These are phyloP conservation scores for Melieria crassipennis DNA, from an alignment of 2,888 invertebrate genomes.

Conservation along the genomic window DNA sequence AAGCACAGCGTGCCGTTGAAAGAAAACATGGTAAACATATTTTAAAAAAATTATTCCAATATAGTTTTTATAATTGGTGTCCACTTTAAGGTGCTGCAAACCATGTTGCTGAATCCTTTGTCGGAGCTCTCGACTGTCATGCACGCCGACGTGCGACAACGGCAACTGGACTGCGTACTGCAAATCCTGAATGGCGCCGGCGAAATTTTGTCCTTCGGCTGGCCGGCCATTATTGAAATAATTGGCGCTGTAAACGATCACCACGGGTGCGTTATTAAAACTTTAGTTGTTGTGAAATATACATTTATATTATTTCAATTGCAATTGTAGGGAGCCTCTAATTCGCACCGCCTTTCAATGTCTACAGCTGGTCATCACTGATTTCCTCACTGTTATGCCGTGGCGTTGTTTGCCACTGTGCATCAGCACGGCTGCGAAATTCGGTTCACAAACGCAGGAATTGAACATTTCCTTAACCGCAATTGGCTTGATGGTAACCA, in stretches of 20 bases:
- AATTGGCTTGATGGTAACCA: conserved; percentile 89
- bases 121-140: conserved; percentile 90
- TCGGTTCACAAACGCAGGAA: conserved; percentile 95
- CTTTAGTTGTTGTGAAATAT: not conserved
- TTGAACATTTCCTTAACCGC: conserved; percentile 97
- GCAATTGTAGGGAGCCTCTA: conserved; percentile 78
- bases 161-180: conserved; percentile 94
- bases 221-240: conserved; percentile 94
- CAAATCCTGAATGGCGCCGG: conserved; percentile 93
- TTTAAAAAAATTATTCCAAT: not conserved
- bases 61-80: conserved; percentile 13
- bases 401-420: conserved; percentile 90
- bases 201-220: conserved; percentile 91
- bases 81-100: conserved; percentile 75
- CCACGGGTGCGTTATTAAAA: conserved; percentile 75
- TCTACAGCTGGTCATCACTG: conserved; percentile 93
- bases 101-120: conserved; percentile 86
- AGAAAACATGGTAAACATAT: conserved; percentile 77
- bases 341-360: conserved; percentile 96
- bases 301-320: not conserved
- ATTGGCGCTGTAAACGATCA: conserved; percentile 95
- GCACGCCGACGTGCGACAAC: conserved; percentile 92
- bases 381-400: conserved; percentile 92
- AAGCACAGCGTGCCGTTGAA: conserved; percentile 84
- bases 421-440: conserved; percentile 93